Evolutionary conservation across 2,888 invertebrate genomes (phyloP).

Genomic region (Schizaphis graminum): DNA sequence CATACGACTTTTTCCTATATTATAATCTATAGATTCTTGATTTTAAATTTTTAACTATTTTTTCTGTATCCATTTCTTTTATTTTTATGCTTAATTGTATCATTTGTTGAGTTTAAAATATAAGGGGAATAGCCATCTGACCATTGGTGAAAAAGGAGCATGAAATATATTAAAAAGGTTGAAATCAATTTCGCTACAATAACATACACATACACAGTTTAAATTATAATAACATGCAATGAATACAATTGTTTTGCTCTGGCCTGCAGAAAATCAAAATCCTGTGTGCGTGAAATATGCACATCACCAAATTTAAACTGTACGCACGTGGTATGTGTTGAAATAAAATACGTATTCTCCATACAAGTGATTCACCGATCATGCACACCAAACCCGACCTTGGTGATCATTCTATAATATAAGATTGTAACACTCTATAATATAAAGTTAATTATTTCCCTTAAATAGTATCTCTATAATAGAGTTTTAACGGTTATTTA

Average conservation of each 20-base stretch:
- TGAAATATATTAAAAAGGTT: neutral
- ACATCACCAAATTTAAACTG: neutral
- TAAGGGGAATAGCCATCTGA: neutral
- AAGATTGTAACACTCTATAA: too few relatives aligned
- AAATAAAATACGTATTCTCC: neutral
- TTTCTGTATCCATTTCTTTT: neutral
- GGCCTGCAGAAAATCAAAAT: neutral
- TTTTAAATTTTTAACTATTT: neutral
- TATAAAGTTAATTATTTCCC: too few relatives aligned
- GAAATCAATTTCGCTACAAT: neutral
- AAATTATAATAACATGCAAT: neutral
- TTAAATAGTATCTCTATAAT: too few relatives aligned
- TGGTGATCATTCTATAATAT: too few relatives aligned
- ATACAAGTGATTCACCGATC: too few relatives aligned
- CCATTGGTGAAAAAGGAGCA: neutral
- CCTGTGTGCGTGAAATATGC: neutral
- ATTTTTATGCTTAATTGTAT: neutral
- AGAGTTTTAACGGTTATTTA: too few relatives aligned
- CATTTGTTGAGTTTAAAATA: neutral
- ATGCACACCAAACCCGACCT: too few relatives aligned
- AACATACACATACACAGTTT: neutral
- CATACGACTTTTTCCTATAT: too few relatives aligned
- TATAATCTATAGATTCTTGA: neutral
- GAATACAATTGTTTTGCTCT: neutral
- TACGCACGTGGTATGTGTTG: neutral